Evolutionary conservation across 2,797 vertebrate genomes (phyloP), one percentile per base, ranked within the genome.

Genomic region (Pelochelys cantorii): DNA sequence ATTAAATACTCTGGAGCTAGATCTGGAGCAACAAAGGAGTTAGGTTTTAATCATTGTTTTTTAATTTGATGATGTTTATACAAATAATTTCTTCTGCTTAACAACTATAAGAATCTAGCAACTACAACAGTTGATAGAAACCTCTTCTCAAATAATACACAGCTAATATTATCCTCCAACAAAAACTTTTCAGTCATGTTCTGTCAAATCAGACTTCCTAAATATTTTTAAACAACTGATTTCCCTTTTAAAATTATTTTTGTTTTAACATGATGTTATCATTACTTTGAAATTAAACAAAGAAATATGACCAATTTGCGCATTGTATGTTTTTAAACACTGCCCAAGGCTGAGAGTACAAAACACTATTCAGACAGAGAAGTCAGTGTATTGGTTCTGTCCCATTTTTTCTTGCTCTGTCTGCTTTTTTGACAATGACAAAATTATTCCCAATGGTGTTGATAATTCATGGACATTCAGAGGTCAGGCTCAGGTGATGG

Each of bases 51-150:
- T 7, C 79, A 87, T 95, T 93, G 95, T 96, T 90, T 81, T 94
- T 96, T 9, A 92, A 93, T 93, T 94, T 87, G 92, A 78, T 94
- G 92, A 93, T 93, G 95, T 93, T 56, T 95, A 80, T 87, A 79
- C 54, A 95, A 95, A 90, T 83, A 80, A 95, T 95, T 93, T 48
- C 93, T 85, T 92, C 96, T 91, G 85, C 92, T 96, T 75, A 94
- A 96, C 91, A 95, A 96, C 95, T 90, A 88, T 84, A 57, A 95
- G 86, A 90, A 91, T 88, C 92, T 94, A 91, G 95, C 94, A 96
- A 93, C 94, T 97, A 94, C 94, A 96, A 90, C 84, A 89, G 83
- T 95, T 94, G 79, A 55, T 88, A 79, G 93, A 89, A 94, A 84
- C 42, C 20, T 88, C 53, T 2, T 57, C 65, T 86, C 10, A 86